These are phyloP conservation scores for Strigops habroptila DNA, from an alignment of 2,113 vertebrate genomes.

Conservation along the genomic window DNA sequence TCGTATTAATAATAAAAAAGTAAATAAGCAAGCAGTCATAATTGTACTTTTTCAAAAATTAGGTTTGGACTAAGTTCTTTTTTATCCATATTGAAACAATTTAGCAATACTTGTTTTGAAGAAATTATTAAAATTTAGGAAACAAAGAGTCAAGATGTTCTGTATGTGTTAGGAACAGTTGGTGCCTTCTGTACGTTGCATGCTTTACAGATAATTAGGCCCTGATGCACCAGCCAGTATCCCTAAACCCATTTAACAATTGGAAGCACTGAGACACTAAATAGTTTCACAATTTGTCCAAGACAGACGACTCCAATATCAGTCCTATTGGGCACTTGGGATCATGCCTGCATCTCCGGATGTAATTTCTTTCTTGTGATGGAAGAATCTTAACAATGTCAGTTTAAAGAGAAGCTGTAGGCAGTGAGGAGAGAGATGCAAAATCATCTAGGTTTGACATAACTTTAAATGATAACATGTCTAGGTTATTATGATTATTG, in stretches of 20 bases:
- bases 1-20: not conserved
- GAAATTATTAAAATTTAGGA: not conserved
- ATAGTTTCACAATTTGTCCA: not conserved
- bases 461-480: not conserved
- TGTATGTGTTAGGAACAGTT: not conserved
- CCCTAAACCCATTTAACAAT: not conserved
- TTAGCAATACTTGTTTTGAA: not conserved
- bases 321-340: not conserved
- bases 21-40: conserved; percentile 10
- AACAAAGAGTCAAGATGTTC: not conserved
- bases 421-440: not conserved
- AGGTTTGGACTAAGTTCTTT: not conserved
- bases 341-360: not conserved
- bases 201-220: not conserved
- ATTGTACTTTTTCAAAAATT: not conserved
- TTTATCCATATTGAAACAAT: not conserved
- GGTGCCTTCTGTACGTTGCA: accelerated
- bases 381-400: not conserved
- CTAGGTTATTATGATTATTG: not conserved
- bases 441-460: not conserved
- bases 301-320: not conserved
- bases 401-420: not conserved
- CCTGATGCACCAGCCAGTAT: not conserved
- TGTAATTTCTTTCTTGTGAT: not conserved
- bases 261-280: not conserved